Evolutionary conservation across 2,797 vertebrate genomes (phyloP).

Genomic region (Smutsia temminckii): DNA sequence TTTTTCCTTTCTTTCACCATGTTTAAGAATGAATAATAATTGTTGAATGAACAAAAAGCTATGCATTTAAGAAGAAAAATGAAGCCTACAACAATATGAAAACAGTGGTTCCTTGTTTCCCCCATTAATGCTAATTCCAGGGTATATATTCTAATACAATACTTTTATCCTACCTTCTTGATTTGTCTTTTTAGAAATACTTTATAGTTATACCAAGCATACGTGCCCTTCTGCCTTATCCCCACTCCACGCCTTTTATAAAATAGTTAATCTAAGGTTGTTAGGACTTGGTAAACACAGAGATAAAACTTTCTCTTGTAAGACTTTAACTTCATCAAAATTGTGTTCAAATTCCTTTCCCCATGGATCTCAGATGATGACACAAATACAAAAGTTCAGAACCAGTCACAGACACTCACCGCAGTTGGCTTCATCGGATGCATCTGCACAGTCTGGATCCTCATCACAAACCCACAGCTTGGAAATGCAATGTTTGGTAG

Average conservation of each 20-base stretch:
- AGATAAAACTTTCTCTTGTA: neutral
- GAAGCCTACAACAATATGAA: neutral
- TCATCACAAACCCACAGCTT: slow-evolving; percentile 99
- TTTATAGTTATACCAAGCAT: neutral
- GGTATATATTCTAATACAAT: neutral
- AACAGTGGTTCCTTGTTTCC: neutral
- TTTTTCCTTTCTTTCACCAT: neutral
- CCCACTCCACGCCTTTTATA: neutral
- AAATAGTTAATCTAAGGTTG: neutral
- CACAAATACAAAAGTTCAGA: neutral
- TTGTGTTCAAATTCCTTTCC: neutral
- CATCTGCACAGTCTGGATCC: slow-evolving; percentile 97
- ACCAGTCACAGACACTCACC: slow-evolving; percentile 87
- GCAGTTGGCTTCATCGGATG: slow-evolving; percentile 97
- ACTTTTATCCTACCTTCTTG: neutral
- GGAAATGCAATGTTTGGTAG: slow-evolving; percentile 96
- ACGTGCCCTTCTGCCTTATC: neutral
- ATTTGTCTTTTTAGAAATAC: neutral
- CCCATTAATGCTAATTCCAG: neutral
- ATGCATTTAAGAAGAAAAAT: neutral
- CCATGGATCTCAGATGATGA: neutral
- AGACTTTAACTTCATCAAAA: neutral
- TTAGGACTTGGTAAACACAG: neutral
- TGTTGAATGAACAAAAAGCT: neutral
- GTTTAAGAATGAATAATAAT: neutral